Percentiles rank a stretch among this genome's conserved stretches.
Evolutionary conservation across 1,140 invertebrate species (phyloP).

Genomic region (Eumeta japonica): DNA sequence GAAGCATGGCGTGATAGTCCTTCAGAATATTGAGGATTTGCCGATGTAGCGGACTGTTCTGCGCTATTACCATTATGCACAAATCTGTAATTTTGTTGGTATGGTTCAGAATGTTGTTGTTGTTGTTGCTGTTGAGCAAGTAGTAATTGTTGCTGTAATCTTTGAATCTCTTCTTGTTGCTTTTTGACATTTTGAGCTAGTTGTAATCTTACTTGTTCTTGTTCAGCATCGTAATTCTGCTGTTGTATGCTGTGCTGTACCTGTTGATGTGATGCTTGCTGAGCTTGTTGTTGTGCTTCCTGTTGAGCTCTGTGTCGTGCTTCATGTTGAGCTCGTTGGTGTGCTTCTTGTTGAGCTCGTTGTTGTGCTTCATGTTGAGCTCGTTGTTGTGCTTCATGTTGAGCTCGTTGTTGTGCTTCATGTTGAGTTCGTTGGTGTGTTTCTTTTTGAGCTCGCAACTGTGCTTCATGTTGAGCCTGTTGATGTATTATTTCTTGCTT

Average conservation of each 20-base stretch:
- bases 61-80: slow-evolving; percentile 25
- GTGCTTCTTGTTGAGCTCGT: slow-evolving; percentile 30
- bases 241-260: slow-evolving; percentile 31
- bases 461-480: slow-evolving; percentile 22
- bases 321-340: slow-evolving; percentile 29
- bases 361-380: slow-evolving; percentile 20
- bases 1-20: slow-evolving; percentile 37
- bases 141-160: slow-evolving; percentile 40
- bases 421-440: slow-evolving; percentile 12
- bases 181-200: slow-evolving; percentile 47
- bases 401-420: slow-evolving; percentile 10
- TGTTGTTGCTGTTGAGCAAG: slow-evolving; percentile 34
- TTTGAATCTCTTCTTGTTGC: slow-evolving; percentile 50
- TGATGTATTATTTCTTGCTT: too few species aligned
- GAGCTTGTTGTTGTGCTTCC: slow-evolving; percentile 22
- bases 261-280: slow-evolving; percentile 24
- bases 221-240: slow-evolving; percentile 43
- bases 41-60: slow-evolving; percentile 26
- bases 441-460: slow-evolving; percentile 21
- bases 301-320: too few species aligned
- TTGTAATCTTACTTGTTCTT: slow-evolving; percentile 53
- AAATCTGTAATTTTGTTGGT: slow-evolving; percentile 11
- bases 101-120: slow-evolving; percentile 28
- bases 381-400: too few species aligned
- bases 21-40: slow-evolving; percentile 33